phyloP scores from a whole-genome alignment of 2,797 vertebrate genomes.

The Podarcis siculus region DNA sequence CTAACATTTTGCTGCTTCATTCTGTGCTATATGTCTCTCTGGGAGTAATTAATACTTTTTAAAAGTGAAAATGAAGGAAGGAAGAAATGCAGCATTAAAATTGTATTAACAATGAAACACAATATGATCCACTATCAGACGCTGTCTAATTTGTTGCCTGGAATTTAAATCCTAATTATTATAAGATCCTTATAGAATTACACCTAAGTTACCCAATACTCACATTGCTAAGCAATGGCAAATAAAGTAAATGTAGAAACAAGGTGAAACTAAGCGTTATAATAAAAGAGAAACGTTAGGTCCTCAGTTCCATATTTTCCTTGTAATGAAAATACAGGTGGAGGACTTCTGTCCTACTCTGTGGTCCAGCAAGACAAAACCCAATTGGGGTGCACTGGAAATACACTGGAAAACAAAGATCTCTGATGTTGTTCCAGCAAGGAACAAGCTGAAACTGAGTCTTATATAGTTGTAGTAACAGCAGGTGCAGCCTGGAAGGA shows the following conservation, averaged over 20 bases:
- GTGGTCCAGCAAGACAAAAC: background rate
- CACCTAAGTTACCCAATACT: conserved; percentile 47
- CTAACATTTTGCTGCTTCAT: conserved; percentile 40
- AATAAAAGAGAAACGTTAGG: background rate
- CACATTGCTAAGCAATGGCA: background rate
- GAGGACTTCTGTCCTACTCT: background rate
- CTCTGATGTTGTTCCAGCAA: too few relatives aligned
- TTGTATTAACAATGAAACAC: conserved; percentile 38
- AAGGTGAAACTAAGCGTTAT: background rate
- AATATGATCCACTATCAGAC: conserved; percentile 36
- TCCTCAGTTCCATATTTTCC: background rate
- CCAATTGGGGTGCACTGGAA: too few relatives aligned
- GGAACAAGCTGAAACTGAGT: too few relatives aligned
- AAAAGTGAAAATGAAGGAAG: background rate
- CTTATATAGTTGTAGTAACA: too few relatives aligned
- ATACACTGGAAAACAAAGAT: too few relatives aligned
- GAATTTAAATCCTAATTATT: conserved; percentile 51
- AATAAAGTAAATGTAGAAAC: background rate
- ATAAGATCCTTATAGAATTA: conserved; percentile 27
- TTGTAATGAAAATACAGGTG: background rate
- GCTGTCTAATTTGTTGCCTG: conserved; percentile 35
- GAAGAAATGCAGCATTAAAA: conserved; percentile 48
- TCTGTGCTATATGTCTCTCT: conserved; percentile 35
- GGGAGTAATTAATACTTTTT: conserved; percentile 55
- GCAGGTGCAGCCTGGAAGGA: too few relatives aligned